Conservation (phyloP, 2,888 invertebrate species). For the Scaptomyza tumidula region DNA sequence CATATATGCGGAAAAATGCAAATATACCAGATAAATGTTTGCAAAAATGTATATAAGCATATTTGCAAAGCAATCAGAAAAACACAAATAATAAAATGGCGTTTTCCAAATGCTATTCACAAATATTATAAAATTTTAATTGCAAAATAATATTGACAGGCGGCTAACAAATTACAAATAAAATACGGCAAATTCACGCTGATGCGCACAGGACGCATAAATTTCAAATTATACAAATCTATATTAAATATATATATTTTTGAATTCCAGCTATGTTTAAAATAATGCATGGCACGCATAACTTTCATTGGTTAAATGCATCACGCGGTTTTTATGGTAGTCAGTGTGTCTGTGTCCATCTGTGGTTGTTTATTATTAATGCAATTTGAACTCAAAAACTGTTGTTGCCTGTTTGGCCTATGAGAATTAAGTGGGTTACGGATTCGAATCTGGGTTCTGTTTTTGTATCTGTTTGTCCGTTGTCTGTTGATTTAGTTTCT, state of each 20-base stretch:
- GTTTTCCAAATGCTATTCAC: slow-evolving; percentile 29
- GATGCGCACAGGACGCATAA: slow-evolving; percentile 15
- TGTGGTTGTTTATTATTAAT: slow-evolving; percentile 65
- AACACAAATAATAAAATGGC: slow-evolving; percentile 24
- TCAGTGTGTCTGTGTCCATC: slow-evolving; percentile 3
- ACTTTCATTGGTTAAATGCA: slow-evolving; percentile 20
- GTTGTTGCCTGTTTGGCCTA: slow-evolving; percentile 6
- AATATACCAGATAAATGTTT: neutral
- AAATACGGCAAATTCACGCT: slow-evolving; percentile 56
- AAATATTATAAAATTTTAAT: slow-evolving; percentile 70
- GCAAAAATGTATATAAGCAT: neutral
- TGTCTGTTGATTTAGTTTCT: slow-evolving; percentile 28
- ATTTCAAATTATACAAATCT: slow-evolving; percentile 20
- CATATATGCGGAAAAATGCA: slow-evolving; percentile 18
- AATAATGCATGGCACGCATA: slow-evolving; percentile 23
- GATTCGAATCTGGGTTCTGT: slow-evolving; percentile 8
- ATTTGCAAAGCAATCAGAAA: slow-evolving; percentile 13
- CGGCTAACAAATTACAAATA: slow-evolving; percentile 67
- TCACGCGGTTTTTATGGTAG: neutral
- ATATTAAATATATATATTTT: neutral
- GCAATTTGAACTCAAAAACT: slow-evolving; percentile 58
- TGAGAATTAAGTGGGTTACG: slow-evolving; percentile 3
- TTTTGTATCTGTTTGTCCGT: slow-evolving; percentile 16
- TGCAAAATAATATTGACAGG: slow-evolving; percentile 74
- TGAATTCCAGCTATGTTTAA: neutral